Evolutionary conservation across 1,140 invertebrate genomes (phyloP).

Genomic region (Drosophila pallidifrons): DNA sequence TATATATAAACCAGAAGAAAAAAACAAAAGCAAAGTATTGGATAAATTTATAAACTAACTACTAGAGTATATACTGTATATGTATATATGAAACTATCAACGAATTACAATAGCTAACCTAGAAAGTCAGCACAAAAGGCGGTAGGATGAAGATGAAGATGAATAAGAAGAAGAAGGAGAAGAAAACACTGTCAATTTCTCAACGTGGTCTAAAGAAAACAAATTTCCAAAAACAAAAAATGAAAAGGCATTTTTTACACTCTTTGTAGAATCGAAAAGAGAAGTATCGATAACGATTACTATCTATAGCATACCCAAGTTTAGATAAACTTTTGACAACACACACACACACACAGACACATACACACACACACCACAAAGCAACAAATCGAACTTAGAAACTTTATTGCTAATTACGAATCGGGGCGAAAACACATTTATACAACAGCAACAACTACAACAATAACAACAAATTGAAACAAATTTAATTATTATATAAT

Average conservation of each 20-base stretch:
- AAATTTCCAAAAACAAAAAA: conserved; percentile 33
- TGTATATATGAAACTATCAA: conserved; percentile 68
- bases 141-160: conserved; percentile 13
- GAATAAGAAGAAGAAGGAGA: conserved; percentile 45
- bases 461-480: conserved; percentile 36
- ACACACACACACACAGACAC: conserved; percentile 10
- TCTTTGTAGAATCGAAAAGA: conserved; percentile 62
- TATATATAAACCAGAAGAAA: conserved; percentile 54
- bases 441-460: conserved; percentile 32
- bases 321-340: conserved; percentile 73
- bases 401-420: conserved; percentile 33
- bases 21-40: conserved; percentile 37
- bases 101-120: conserved; percentile 73
- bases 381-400: conserved; percentile 69
- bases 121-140: conserved; percentile 18
- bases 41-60: conserved; percentile 25
- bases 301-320: conserved; percentile 45
- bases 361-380: conserved; percentile 23
- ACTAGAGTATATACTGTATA: conserved; percentile 28
- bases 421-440: conserved; percentile 24
- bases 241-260: conserved; percentile 68
- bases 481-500: conserved; percentile 76
- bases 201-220: conserved; percentile 63
- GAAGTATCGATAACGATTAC: conserved; percentile 6
- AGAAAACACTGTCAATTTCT: conserved; percentile 78